phyloP scores from a whole-genome alignment of 1,140 invertebrate genomes.

The Eufriesea mexicana region DNA sequence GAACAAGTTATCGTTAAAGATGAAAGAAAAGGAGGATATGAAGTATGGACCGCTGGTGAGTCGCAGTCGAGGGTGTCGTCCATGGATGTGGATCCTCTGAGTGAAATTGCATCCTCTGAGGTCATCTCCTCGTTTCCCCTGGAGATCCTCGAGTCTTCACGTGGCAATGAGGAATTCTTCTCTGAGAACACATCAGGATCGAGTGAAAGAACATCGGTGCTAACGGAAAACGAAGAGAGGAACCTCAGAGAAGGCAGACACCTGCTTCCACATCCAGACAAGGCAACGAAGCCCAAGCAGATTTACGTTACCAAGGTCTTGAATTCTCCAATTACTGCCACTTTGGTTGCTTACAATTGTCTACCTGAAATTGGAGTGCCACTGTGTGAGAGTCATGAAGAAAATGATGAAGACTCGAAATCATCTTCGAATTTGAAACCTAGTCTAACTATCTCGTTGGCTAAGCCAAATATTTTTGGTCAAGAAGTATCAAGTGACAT shows the following conservation, averaged over 20 bases:
- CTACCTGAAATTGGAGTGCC: conserved; percentile 61
- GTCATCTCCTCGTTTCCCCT: too few relatives aligned
- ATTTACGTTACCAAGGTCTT: conserved; percentile 60
- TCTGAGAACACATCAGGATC: background rate
- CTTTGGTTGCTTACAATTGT: conserved; percentile 59
- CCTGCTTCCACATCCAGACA: background rate
- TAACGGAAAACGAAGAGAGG: background rate
- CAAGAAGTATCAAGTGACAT: fast-evolving
- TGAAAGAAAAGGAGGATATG: background rate
- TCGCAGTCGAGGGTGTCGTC: conserved; percentile 1
- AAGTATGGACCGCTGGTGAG: background rate
- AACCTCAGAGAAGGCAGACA: background rate
- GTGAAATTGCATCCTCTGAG: background rate
- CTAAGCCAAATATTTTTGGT: background rate
- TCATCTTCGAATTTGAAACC: background rate
- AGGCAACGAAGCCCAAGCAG: background rate
- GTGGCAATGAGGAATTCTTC: background rate
- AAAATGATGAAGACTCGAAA: background rate
- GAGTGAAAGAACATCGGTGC: background rate
- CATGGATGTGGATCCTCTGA: background rate
- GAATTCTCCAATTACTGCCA: conserved; percentile 59
- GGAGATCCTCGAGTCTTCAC: conserved; percentile 3
- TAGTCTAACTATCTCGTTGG: background rate
- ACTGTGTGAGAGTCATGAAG: conserved; percentile 39
- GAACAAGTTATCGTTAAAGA: background rate